Base-by-base conservation (phyloP, 2,888 invertebrate species). In the Loripinus fragilis region DNA sequence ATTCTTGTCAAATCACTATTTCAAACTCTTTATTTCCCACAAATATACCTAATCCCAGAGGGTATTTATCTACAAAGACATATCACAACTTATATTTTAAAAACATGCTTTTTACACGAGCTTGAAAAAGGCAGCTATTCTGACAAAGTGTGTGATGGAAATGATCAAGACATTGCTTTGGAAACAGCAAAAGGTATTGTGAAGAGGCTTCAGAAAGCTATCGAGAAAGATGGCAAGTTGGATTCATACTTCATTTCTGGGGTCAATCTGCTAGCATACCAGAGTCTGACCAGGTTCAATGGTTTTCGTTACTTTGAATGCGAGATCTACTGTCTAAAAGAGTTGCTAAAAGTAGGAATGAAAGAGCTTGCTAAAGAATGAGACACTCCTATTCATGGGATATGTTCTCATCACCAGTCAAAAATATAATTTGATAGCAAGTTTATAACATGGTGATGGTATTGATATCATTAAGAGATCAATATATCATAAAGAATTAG, bases 71-170 rank as follows among this genome's bases (percentile, higher is more conserved):
- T 20, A 45, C 2, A 20, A 3, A 7, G 8, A 2, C 17, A 42
- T 68, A 20, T 68, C 17, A 68, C 68, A 25, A 68, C 68, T 25
- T 68, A 68, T 30, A 42, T 45, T 17, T 17, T 68, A 28, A 68
- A 68, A 28, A 41, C 68, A 25, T n/a, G 45, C 28, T 68, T 68
- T 45, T 42, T 68, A n/a, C 48, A 45, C 25, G 41, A 68, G 25
- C 42, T 68, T 45, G 68, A 68, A 45, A 17, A 8, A 12, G 42
- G 42, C 42, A 42, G 42, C 42, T 42, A 42, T 17, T 42, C 42
- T 42, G 42, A 42, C 17, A 42, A 42, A 42, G 42, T 8, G 42
- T 17, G 17, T 42, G 42, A 42, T 42, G 42, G 42, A 17, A 42
- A 42, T 42, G 42, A 42, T 42, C 42, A 42, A 42, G 42, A 17